phyloP scores from a whole-genome alignment of 2,113 vertebrate genomes.

The Chiloscyllium plagiosum region DNA sequence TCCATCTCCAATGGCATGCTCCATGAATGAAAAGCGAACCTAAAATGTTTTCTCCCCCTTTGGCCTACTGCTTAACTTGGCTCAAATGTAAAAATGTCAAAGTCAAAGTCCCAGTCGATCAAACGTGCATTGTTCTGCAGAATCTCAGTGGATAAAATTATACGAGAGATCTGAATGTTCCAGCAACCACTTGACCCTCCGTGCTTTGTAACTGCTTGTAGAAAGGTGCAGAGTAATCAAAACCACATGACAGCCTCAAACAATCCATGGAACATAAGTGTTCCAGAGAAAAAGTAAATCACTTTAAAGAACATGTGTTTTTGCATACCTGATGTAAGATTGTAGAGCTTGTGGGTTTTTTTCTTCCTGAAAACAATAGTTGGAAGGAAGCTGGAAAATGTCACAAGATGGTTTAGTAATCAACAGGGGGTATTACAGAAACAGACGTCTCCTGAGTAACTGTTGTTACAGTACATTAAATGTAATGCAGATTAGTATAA shows the following conservation, averaged over 20 bases:
- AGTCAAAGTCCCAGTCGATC: conserved; percentile 9
- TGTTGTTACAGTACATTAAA: neutral
- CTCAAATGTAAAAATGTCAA: conserved; percentile 14
- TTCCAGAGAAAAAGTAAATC: conserved; percentile 30
- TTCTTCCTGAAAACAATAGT: neutral
- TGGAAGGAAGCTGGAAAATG: conserved; percentile 27
- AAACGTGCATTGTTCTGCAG: conserved; percentile 34
- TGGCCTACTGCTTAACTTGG: neutral
- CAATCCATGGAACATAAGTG: neutral
- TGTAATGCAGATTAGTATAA: neutral
- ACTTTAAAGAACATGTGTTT: conserved; percentile 20
- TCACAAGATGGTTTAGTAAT: conserved; percentile 27
- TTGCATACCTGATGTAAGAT: conserved; percentile 3
- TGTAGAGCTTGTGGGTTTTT: neutral
- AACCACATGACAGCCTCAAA: conserved; percentile 20
- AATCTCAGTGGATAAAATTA: conserved; percentile 17
- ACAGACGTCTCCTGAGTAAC: neutral
- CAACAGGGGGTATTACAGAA: neutral
- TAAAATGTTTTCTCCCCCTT: neutral
- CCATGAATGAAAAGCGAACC: neutral
- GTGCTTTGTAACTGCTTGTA: neutral
- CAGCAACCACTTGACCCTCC: neutral
- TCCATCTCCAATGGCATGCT: neutral
- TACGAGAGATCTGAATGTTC: conserved; percentile 18
- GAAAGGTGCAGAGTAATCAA: conserved; percentile 31